Evolutionary conservation across 2,888 invertebrate species (phyloP).

Genomic region (Zelleria hepariella): DNA sequence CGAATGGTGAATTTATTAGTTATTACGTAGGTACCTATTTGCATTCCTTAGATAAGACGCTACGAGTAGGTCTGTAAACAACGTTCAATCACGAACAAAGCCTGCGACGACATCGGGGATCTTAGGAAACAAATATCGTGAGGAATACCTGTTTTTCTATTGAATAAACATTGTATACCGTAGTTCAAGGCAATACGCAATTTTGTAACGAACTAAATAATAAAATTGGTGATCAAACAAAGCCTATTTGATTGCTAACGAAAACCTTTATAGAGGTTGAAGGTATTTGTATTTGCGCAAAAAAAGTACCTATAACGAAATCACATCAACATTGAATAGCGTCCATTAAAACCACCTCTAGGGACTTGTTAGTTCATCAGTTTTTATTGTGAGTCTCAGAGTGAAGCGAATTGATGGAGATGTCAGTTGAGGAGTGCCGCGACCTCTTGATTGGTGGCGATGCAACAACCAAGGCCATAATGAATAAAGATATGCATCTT

Average conservation of each 20-base stretch:
- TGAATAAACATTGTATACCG: no score
- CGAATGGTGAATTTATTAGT: neutral
- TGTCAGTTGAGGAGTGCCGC: conserved; percentile 38
- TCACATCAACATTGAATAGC: neutral
- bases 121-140: conserved; percentile 7
- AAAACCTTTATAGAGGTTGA: neutral
- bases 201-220: neutral
- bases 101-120: conserved; percentile 31
- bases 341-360: neutral
- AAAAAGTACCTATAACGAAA: conserved; percentile 2
- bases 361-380: conserved; percentile 24
- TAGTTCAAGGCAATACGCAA: no score
- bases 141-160: neutral
- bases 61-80: conserved; percentile 30
- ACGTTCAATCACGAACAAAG: conserved; percentile 44
- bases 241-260: no score
- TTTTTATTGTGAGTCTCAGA: conserved; percentile 31
- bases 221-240: neutral
- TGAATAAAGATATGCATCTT: conserved; percentile 16
- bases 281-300: neutral
- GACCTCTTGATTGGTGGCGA: conserved; percentile 48
- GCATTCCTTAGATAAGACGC: conserved; percentile 51
- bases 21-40: conserved; percentile 10
- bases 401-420: conserved; percentile 46
- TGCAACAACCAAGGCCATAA: conserved; percentile 29